phyloP scores from a whole-genome alignment of 2,888 invertebrate genomes.

The Amphiduros pacificus region DNA sequence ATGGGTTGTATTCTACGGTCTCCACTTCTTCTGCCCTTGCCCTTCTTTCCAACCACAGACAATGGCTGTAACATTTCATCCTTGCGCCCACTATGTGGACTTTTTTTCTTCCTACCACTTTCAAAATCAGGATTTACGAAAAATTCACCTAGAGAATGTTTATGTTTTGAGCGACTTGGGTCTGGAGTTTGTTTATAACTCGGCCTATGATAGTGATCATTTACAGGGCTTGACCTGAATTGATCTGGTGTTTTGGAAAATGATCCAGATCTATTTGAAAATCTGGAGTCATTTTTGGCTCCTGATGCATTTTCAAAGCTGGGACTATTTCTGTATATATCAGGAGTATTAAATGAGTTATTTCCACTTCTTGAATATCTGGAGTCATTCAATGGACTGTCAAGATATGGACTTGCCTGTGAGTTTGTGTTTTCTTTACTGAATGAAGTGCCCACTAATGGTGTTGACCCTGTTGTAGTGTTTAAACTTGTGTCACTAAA shows the following conservation, averaged over 20 bases:
- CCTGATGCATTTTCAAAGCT: no score
- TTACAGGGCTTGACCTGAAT: no score
- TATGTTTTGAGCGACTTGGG: constrained; percentile 32
- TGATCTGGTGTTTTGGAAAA: no score
- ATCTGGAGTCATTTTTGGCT: no score
- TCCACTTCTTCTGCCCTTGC: constrained; percentile 8
- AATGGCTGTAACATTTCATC: constrained; percentile 5
- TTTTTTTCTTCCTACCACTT: constrained; percentile 30
- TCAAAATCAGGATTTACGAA: constrained; percentile 36
- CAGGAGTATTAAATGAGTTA: not conserved
- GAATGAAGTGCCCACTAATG: not conserved
- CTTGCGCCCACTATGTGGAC: not conserved
- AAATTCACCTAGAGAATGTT: constrained; percentile 44
- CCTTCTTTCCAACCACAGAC: constrained; percentile 15
- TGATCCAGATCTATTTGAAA: no score
- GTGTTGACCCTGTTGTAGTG: not conserved
- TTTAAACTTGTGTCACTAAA: not conserved
- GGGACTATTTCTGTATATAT: not conserved
- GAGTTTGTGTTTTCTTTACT: no score
- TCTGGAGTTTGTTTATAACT: constrained; percentile 7
- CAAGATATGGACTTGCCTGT: not conserved
- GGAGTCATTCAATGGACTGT: not conserved
- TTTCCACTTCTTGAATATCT: not conserved
- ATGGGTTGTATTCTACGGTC: not conserved
- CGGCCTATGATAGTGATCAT: no score